A percentile compares a stretch with the other conserved stretches of the same genome.
phyloP scores from a whole-genome alignment of 2,113 vertebrate species.

The Pelodiscus sinensis region DNA sequence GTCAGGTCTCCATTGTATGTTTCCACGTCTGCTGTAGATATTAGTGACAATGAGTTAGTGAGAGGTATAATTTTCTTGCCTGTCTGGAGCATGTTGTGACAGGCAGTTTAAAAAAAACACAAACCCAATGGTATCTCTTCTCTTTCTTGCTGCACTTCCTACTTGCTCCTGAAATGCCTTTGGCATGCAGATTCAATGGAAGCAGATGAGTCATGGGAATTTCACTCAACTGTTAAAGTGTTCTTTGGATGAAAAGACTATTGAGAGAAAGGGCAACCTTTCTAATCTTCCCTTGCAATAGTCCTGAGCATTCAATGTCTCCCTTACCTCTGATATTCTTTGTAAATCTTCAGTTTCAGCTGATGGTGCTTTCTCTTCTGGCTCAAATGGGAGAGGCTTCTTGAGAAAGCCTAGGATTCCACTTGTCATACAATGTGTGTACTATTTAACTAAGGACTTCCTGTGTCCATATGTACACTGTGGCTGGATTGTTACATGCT shows the following conservation, averaged over 20 bases:
- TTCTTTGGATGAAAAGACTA: neutral
- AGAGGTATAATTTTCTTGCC: conserved; percentile 31
- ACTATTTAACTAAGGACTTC: neutral
- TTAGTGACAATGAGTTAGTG: neutral
- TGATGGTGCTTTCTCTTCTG: conserved; percentile 11
- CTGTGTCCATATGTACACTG: neutral
- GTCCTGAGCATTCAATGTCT: neutral
- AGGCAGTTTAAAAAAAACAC: neutral
- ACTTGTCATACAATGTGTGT: neutral
- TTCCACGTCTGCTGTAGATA: neutral
- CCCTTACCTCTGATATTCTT: conserved; percentile 3
- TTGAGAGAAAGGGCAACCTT: neutral
- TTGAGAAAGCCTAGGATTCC: neutral
- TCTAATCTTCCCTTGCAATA: conserved; percentile 13
- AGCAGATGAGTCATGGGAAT: neutral
- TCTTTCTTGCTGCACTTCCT: neutral
- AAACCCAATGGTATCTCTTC: conserved; percentile 3
- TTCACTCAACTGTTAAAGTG: neutral
- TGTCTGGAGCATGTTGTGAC: neutral
- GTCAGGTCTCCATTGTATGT: neutral
- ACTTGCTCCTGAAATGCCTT: conserved; percentile 1
- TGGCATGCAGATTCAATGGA: neutral
- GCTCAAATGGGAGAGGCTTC: neutral
- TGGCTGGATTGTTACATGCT: neutral
- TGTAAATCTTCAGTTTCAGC: neutral